Base-by-base conservation (phyloP, 1,140 invertebrate species). In the Brachionus koreanus region DNA sequence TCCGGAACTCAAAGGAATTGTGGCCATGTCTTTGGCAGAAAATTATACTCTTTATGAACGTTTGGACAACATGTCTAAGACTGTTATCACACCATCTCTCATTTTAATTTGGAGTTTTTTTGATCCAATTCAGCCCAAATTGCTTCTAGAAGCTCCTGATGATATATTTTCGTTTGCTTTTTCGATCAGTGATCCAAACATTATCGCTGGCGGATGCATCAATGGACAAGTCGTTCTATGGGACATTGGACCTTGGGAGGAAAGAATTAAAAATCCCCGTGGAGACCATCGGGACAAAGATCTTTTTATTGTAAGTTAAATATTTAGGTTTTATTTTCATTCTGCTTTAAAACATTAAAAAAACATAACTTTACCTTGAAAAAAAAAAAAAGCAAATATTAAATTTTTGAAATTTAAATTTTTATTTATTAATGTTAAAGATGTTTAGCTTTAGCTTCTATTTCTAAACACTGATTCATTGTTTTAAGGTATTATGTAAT, bases 201-300 rank as follows among this genome's bases (percentile, higher is more conserved):
- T 89, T 9, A 85, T 90, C 6, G 87, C 85, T 76, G 90, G 89
- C 39, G 90, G 90, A n/a, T 90, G 89, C 85, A 86, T 87, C 29
- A 90, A 89, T 86, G 90, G 90, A 9, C 89, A 90, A 84, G 85
- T 90, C 13, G 87, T 89, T 39, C 76, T 90, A 35, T 90, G 90
- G 90, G 89, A 90, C 84, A 86, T 90, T 5, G 85, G 86, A 9
- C 84, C 85, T 25, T 85, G 89, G 82, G 85, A 84, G 72, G 87
- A 89, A 37, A 79, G 87, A 76, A 85, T 89, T 0, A 87, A 87
- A 83, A 84, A 86, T 37, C 86, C 85, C 12, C 82, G 86, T 42
- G 86, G 57, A 13, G 57, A 79, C 25, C 74, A 77, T 65, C 12
- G 65, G 25, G 52, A 72, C 52, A 75, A 57, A 37, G 52, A 61